A percentile compares a stretch with the other conserved stretches of the same genome.
phyloP scores from a whole-genome alignment of 2,113 vertebrate genomes.

The Lontra canadensis region DNA sequence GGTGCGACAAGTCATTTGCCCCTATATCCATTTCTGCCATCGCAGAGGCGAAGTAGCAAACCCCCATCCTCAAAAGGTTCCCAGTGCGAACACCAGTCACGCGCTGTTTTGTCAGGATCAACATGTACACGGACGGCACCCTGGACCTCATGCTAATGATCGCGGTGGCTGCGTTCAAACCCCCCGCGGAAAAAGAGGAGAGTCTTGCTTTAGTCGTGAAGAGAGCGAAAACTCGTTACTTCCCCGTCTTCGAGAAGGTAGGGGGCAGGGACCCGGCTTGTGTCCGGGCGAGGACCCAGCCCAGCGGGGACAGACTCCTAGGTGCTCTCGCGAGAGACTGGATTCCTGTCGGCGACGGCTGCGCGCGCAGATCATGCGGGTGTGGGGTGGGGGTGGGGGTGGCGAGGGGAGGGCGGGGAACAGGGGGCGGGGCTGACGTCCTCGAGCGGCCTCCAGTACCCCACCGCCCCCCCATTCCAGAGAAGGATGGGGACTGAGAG shows the following conservation, averaged over 20 bases:
- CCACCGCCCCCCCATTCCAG: not conserved
- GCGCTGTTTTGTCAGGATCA: conserved; percentile 80
- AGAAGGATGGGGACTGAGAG: not conserved
- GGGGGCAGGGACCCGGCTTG: not conserved
- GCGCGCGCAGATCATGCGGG: not conserved
- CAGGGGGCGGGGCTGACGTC: not conserved
- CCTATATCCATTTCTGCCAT: not conserved
- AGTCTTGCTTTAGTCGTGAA: conserved; percentile 67
- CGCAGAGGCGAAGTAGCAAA: not conserved
- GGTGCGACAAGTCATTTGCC: not conserved
- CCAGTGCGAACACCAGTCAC: not conserved
- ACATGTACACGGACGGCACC: conserved; percentile 87
- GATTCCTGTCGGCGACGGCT: accelerated
- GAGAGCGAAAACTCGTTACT: conserved; percentile 83
- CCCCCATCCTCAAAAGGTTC: not conserved
- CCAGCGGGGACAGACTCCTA: accelerated
- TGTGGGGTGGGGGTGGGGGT: accelerated
- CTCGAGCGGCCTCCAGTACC: accelerated
- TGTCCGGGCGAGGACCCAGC: not conserved
- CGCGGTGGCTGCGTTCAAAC: conserved; percentile 52
- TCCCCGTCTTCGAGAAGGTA: conserved; percentile 90
- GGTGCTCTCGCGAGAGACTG: not conserved
- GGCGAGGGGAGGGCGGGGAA: accelerated
- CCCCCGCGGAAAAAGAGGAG: conserved; percentile 66
- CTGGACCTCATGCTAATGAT: conserved; percentile 86